phyloP scores from a whole-genome alignment of 2,888 invertebrate genomes.

The Syrphus vitripennis region DNA sequence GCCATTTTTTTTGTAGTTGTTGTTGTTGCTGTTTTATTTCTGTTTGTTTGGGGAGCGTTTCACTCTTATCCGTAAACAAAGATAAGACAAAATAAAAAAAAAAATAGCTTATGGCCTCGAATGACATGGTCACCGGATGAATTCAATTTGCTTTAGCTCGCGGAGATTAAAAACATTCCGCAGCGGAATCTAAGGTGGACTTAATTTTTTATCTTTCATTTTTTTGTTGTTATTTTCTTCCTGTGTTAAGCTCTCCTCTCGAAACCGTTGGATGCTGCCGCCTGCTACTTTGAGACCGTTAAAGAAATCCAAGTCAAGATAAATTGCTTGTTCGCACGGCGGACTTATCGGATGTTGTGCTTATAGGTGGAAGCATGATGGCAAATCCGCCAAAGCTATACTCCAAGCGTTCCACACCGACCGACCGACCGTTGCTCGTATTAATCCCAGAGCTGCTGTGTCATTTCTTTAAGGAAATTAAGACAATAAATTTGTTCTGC shows the following conservation, averaged over 20 bases:
- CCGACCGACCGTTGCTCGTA: neutral
- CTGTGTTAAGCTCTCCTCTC: neutral
- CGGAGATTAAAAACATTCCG: slow-evolving; percentile 54
- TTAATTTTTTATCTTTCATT: slow-evolving; percentile 9
- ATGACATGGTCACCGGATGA: slow-evolving; percentile 68
- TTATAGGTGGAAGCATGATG: slow-evolving; percentile 34
- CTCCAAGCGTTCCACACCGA: neutral
- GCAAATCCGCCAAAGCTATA: neutral
- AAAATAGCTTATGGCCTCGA: slow-evolving; percentile 18
- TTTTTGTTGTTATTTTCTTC: neutral
- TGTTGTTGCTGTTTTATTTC: neutral
- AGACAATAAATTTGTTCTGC: slow-evolving; percentile 62
- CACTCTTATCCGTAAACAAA: slow-evolving; percentile 69
- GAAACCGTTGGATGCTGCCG: neutral
- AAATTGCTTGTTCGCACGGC: slow-evolving; percentile 60
- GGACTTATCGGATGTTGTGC: slow-evolving; percentile 59
- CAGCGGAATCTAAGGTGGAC: slow-evolving; percentile 56
- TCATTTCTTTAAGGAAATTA: slow-evolving; percentile 66
- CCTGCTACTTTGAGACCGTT: neutral
- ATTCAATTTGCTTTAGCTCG: slow-evolving; percentile 53
- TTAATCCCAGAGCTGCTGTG: slow-evolving; percentile 8
- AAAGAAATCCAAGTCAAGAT: slow-evolving; percentile 50
- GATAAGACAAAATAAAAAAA: slow-evolving; percentile 56
- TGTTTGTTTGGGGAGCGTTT: slow-evolving; percentile 38
- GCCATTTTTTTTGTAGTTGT: neutral